Conservation (phyloP, 2,113 vertebrate species). For the Bos javanicus region DNA sequence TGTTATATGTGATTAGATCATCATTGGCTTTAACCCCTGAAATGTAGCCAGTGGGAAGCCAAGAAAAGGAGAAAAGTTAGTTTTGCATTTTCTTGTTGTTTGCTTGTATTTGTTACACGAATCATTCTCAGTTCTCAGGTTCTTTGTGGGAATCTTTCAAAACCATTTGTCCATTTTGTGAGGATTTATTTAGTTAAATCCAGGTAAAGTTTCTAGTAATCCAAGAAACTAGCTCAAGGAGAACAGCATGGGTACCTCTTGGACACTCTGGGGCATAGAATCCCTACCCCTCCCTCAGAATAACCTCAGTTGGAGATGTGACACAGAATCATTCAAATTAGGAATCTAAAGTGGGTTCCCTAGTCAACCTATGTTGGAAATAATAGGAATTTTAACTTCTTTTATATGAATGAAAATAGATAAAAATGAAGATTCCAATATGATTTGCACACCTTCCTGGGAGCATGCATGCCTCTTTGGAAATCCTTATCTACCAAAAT, state of each 20-base stretch:
- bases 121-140: not conserved
- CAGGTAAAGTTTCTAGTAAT: not conserved
- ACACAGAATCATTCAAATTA: not conserved
- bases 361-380: not conserved
- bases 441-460: not conserved
- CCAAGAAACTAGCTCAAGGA: not conserved
- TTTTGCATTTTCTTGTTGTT: not conserved
- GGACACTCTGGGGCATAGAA: not conserved
- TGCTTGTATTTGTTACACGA: not conserved
- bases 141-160: conserved; percentile 8
- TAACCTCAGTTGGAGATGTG: not conserved
- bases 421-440: not conserved
- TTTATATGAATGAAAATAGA: not conserved
- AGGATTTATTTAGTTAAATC: not conserved
- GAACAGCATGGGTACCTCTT: fast-evolving
- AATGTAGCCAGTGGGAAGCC: not conserved
- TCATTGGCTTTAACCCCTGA: not conserved
- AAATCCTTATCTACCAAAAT: not conserved
- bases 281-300: not conserved
- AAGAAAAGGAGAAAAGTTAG: not conserved
- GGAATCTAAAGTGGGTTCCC: not conserved
- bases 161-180: not conserved
- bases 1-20: not conserved
- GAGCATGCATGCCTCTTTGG: not conserved
- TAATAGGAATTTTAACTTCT: not conserved